phyloP scores from a whole-genome alignment of 2,113 vertebrate species.

The Atlantisia rogersi region DNA sequence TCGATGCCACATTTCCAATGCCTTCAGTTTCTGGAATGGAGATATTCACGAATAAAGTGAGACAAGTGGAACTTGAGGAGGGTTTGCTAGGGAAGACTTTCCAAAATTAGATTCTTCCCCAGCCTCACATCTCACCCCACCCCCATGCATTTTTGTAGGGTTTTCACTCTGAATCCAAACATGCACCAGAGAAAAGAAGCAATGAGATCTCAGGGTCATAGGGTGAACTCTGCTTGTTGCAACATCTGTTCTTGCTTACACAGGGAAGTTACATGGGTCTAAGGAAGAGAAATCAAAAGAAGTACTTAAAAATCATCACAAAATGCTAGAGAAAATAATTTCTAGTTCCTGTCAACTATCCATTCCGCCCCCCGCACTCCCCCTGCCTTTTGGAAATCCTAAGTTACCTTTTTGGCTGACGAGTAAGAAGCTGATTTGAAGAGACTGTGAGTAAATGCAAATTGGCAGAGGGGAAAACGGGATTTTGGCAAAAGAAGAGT shows the following conservation, averaged over 20 bases:
- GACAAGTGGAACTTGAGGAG: background rate
- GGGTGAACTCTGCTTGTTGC: slow-evolving; percentile 52
- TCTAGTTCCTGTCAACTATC: slow-evolving; percentile 11
- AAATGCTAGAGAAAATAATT: slow-evolving; percentile 43
- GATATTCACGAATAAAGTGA: slow-evolving; percentile 8
- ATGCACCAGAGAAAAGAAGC: slow-evolving; percentile 34
- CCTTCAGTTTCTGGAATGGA: background rate
- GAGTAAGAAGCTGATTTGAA: slow-evolving; percentile 30
- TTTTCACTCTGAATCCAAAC: slow-evolving; percentile 64
- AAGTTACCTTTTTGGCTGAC: slow-evolving; percentile 17
- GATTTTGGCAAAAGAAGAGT: background rate
- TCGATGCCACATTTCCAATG: background rate
- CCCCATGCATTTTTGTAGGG: slow-evolving; percentile 29
- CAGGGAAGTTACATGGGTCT: slow-evolving; percentile 36
- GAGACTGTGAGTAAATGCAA: background rate
- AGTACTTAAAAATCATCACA: slow-evolving; percentile 27
- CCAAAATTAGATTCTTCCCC: slow-evolving; percentile 30
- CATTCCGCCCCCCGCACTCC: background rate
- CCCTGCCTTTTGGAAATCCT: slow-evolving; percentile 1
- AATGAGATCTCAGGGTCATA: slow-evolving; percentile 7
- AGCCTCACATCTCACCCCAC: background rate
- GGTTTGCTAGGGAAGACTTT: background rate
- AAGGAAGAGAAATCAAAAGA: slow-evolving; percentile 65
- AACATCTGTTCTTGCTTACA: slow-evolving; percentile 78
- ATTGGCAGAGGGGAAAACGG: background rate